Base-by-base conservation (phyloP, 2,888 invertebrate genomes). In the Adelognathus sp. region DNA sequence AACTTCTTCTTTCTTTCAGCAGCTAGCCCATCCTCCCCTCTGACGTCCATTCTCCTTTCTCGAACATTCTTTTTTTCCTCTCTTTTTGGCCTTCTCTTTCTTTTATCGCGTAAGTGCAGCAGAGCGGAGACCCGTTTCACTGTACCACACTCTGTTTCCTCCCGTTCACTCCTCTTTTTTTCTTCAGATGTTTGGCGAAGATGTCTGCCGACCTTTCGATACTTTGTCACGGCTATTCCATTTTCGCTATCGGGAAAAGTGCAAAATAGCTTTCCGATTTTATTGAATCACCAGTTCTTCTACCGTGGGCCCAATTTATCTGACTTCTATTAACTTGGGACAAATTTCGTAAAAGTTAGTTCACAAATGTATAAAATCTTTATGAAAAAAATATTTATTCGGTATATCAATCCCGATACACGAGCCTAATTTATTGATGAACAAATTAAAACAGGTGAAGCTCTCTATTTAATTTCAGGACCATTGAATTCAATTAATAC, bases 31-130 rank as follows among this genome's bases (percentile, higher is more conserved):
- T 11, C 18, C 11, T 14, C 36, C 41, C 61, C 71, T 71, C 61
- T 21, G 6, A 33, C 33, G 16, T 56, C 41, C 29, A 21, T 41
- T 29, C 44, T 18, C 31, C 16, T 52, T 14, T 4, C 67, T 61
- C 56, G 58, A 76, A 63, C 63, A 60, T 58, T 44, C 58, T 73
- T 27, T 52, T 41, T 41, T 18, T 61, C 52, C 9, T 29, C 6
- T 44, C 36, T 29, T 46, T 67, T 63, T 16, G 24, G 21, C 41
- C 78, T 46, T 29, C 44, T 33, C 54, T n/a, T 66, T 61, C 54
- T 70, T 81, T 79, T 67, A 70, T 78, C 54, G 73, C 76, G 3
- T 33, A 69, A 44, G 63, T 76, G 67, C 61, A 60, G 56, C 63
- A 39, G 50, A 76, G 39, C 76, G 56, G 56, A 64, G 46, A 64